Percentiles rank a stretch among this genome's conserved stretches.
phyloP scores from a whole-genome alignment of 2,888 invertebrate species.

The Gymnocheta viridis region DNA sequence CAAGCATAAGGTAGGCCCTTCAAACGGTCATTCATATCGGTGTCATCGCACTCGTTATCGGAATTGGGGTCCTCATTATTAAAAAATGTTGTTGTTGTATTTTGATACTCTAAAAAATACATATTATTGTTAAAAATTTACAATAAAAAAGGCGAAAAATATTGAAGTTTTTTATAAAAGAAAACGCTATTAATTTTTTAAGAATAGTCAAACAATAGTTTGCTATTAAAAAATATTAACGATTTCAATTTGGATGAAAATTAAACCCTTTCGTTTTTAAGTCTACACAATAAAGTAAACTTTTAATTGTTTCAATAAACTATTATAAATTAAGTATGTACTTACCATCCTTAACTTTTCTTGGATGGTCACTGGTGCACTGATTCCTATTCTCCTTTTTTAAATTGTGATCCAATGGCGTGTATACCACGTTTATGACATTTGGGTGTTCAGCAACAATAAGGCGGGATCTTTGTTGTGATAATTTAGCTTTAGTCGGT shows the following conservation, averaged over 20 bases:
- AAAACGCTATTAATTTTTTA: no score
- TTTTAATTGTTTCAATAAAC: no score
- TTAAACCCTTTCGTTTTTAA: no score
- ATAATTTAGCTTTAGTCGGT: constrained; percentile 60
- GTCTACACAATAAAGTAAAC: no score
- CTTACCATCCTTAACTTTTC: constrained; percentile 37
- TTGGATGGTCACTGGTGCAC: neutral
- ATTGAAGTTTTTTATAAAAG: no score
- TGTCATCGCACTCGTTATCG: constrained; percentile 46
- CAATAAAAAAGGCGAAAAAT: no score
- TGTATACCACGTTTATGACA: neutral
- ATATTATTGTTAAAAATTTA: no score
- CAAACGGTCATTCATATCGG: constrained; percentile 52
- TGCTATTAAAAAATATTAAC: no score
- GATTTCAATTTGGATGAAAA: no score
- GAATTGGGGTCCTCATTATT: constrained; percentile 32
- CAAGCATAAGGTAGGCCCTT: constrained; percentile 69
- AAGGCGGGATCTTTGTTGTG: constrained; percentile 1
- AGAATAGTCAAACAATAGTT: no score
- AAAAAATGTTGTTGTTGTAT: constrained; percentile 14
- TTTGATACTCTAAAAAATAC: constrained; percentile 47
- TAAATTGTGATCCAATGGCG: neutral
- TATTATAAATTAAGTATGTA: no score
- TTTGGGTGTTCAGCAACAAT: neutral
- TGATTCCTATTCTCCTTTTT: constrained; percentile 6